Evolutionary conservation across 2,888 invertebrate species (phyloP), one percentile per base, ranked within the genome.

Genomic region (Antitype chi): DNA sequence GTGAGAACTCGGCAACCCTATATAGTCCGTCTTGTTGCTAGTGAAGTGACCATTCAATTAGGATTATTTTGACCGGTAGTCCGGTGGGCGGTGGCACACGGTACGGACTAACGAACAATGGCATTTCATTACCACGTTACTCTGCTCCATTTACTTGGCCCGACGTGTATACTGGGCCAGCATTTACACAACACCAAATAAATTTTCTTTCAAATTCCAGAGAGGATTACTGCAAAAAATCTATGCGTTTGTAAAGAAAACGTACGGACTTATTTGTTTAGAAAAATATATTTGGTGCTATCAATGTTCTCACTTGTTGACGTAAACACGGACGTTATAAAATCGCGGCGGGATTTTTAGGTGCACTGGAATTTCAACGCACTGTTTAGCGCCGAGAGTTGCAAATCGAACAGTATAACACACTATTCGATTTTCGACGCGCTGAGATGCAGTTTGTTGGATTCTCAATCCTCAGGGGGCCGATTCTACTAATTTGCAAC

Each of bases 51-150:
- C 59, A 64, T 85, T 85, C 67, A 82, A 86, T 82, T 82, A 86
- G 60, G 60, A 71, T 77, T 70, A 69, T 82, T 83, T 78, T 86
- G 78, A 70, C 49, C 68, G 70, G 78, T 69, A 77, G 86, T 72
- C 83, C 66, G 71, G 72, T 62, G 86, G 69, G 57, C 71, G 68
- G 52, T 2, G 71, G 49, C 66, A 66, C 43, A 43, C 15, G 25
- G n/a, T 32, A 43, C 15, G 25, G n/a, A 67, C 66, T 77, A 52
- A 70, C 60, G 25, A 77, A 77, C 78, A 69, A 77, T 72, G 9
- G 47, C 60, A 70, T 83, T 83, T 83, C 72, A 86, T 82, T 86
- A 73, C 66, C 69, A 59, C 64, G 63, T 28, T 62, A 57, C 53
- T 55, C 32, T 28, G 76, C 47, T 68, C 60, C 43, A 71, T 85